Evolutionary conservation across 2,113 vertebrate genomes (phyloP).

Genomic region (Camarhynchus parvulus): DNA sequence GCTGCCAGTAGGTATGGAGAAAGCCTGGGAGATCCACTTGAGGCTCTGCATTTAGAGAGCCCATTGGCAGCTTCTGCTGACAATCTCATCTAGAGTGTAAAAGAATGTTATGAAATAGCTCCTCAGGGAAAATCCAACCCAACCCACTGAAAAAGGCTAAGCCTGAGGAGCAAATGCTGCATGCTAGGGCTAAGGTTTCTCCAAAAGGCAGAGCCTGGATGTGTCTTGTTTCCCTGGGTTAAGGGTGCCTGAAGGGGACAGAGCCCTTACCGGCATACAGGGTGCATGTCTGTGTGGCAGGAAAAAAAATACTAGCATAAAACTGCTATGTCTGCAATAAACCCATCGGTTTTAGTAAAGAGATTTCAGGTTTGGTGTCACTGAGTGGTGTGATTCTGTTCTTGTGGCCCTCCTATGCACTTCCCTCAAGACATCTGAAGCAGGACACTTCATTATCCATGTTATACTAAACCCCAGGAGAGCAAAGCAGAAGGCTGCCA

Average conservation of each 20-base stretch:
- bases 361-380: background rate
- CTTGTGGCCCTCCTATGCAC: background rate
- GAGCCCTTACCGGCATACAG: background rate
- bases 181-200: background rate
- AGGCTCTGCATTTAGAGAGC: background rate
- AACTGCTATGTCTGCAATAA: background rate
- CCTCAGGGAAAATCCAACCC: background rate
- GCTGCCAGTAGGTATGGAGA: background rate
- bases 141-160: background rate
- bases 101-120: background rate
- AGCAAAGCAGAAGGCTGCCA: background rate
- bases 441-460: background rate
- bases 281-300: background rate
- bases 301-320: background rate
- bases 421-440: background rate
- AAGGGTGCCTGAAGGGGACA: background rate
- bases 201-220: background rate
- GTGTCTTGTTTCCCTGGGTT: background rate
- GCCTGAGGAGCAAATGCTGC: background rate
- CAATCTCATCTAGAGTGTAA: background rate
- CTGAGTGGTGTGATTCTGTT: background rate
- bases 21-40: background rate
- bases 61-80: background rate
- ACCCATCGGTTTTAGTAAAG: background rate
- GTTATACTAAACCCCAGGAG: background rate